Evolutionary conservation across 2,888 invertebrate species (phyloP).

Genomic region (Nesidiocoris tenuis): DNA sequence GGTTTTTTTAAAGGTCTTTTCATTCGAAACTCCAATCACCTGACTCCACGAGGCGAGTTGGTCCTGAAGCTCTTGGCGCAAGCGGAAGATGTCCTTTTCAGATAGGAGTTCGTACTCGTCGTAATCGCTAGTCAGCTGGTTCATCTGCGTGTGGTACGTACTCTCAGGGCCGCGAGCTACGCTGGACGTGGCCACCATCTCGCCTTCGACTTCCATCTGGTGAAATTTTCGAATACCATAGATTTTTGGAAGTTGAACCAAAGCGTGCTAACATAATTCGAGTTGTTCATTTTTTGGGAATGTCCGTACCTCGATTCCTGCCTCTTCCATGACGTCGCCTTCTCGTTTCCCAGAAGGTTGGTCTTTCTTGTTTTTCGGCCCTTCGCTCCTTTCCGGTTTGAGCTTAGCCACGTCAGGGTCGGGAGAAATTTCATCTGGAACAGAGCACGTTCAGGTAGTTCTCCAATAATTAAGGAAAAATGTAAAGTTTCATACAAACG

Average conservation of each 20-base stretch:
- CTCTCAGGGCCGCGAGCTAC: slow-evolving; percentile 71
- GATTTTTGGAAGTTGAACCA: neutral
- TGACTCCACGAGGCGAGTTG: slow-evolving; percentile 59
- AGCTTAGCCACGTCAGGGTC: slow-evolving; percentile 43
- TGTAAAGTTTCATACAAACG: neutral
- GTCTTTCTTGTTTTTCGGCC: slow-evolving; percentile 44
- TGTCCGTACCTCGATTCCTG: slow-evolving; percentile 22
- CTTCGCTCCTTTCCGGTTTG: slow-evolving; percentile 44
- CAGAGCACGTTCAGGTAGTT: neutral
- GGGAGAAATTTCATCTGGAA: slow-evolving; percentile 38
- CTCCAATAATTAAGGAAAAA: neutral
- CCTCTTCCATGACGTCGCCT: slow-evolving; percentile 57
- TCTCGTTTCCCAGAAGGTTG: slow-evolving; percentile 53
- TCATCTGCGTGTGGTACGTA: slow-evolving; percentile 69
- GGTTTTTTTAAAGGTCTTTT: no score
- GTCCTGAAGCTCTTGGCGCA: slow-evolving; percentile 58
- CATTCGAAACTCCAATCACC: no score
- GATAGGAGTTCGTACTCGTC: slow-evolving; percentile 47
- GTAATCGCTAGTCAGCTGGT: slow-evolving; percentile 50
- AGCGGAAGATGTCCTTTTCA: slow-evolving; percentile 55
- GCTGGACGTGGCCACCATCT: slow-evolving; percentile 64
- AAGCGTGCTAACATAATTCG: neutral
- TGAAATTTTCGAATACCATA: no score
- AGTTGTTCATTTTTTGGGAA: neutral
- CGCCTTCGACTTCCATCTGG: slow-evolving; percentile 66